A percentile compares a stretch with the other conserved stretches of the same genome.
phyloP scores from a whole-genome alignment of 2,888 invertebrate genomes.

The Callosobruchus maculatus region DNA sequence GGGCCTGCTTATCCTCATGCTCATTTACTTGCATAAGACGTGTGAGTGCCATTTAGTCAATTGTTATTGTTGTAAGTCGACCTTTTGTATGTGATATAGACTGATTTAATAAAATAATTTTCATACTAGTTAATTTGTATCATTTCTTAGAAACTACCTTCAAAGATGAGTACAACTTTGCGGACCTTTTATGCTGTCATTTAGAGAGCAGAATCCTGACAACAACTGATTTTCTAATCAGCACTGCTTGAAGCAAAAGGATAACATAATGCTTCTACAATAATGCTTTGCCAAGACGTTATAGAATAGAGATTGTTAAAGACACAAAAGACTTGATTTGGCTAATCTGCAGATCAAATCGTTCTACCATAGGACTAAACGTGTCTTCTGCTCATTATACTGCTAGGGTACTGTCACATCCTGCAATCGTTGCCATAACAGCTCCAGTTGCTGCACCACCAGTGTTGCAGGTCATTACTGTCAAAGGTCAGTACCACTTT shows the following conservation, averaged over 20 bases:
- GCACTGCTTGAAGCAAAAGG: too few species aligned
- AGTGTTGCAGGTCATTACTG: background rate
- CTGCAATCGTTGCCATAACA: constrained; percentile 26
- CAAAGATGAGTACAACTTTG: too few species aligned
- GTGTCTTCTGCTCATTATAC: constrained; percentile 49
- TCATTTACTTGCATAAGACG: background rate
- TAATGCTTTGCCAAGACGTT: too few species aligned
- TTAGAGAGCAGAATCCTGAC: too few species aligned
- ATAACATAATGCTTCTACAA: too few species aligned
- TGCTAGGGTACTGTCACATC: constrained; percentile 31
- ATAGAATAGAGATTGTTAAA: too few species aligned
- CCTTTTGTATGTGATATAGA: background rate
- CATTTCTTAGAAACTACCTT: too few species aligned
- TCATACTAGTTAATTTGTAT: background rate
- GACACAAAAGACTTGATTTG: too few species aligned
- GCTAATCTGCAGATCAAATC: too few species aligned
- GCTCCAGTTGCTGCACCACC: constrained; percentile 11
- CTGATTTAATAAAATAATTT: background rate
- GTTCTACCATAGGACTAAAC: constrained; percentile 47
- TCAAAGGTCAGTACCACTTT: too few species aligned
- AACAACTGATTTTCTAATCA: too few species aligned
- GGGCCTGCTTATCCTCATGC: constrained; percentile 1
- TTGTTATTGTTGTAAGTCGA: background rate
- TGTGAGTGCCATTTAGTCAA: background rate
- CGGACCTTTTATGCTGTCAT: too few species aligned